Percentiles rank a stretch among this genome's conserved stretches.
These are phyloP conservation scores for Tricholaema leucomelas DNA, from an alignment of 2,113 vertebrate genomes.

Conservation along the genomic window DNA sequence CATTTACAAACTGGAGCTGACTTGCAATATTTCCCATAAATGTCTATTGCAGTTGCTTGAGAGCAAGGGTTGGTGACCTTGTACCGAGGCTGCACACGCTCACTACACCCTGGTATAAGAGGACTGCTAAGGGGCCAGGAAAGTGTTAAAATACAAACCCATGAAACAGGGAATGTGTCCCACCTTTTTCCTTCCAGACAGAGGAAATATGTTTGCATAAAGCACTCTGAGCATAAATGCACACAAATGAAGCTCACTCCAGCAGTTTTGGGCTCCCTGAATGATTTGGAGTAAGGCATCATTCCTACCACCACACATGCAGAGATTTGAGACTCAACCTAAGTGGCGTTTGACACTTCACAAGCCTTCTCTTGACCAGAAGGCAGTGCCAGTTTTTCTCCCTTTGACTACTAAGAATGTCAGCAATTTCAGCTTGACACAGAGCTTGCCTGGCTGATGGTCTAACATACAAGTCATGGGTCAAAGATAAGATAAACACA, in stretches of 20 bases:
- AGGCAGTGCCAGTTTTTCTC: background rate
- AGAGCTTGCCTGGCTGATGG: constrained; percentile 22
- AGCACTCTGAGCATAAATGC: background rate
- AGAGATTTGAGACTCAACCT: background rate
- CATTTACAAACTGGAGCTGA: background rate
- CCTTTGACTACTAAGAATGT: constrained; percentile 45
- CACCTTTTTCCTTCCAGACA: background rate
- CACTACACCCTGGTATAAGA: too few relatives aligned
- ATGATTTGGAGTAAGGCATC: background rate
- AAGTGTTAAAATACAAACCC: background rate
- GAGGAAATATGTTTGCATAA: background rate
- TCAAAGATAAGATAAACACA: constrained; percentile 62
- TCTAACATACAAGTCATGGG: background rate
- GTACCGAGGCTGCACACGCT: rapidly evolving
- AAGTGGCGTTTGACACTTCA: background rate
- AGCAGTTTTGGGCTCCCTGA: background rate
- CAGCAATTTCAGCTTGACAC: constrained; percentile 44
- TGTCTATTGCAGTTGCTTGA: background rate
- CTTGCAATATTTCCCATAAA: background rate
- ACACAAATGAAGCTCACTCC: background rate
- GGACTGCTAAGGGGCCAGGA: background rate
- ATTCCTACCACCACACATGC: background rate
- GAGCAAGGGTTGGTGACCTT: background rate
- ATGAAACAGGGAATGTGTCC: background rate
- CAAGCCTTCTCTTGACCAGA: background rate